phyloP scores from a whole-genome alignment of 1,140 invertebrate species.

The Trachymyrmex cornetzi region DNA sequence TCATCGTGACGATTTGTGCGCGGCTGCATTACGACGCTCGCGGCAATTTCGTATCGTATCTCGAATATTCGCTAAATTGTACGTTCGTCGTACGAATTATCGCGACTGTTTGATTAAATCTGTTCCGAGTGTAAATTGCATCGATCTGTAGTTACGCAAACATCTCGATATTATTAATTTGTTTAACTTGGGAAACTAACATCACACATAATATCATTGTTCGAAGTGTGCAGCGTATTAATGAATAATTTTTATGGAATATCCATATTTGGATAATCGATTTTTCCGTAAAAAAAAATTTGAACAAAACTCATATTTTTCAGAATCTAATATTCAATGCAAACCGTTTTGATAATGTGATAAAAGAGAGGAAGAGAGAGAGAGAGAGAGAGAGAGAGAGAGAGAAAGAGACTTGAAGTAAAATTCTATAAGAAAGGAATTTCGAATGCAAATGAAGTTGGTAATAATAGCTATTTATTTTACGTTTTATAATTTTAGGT shows the following conservation, averaged over 20 bases:
- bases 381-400: background rate
- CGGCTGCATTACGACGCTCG: slow-evolving; percentile 44
- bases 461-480: slow-evolving; percentile 1
- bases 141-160: slow-evolving; percentile 21
- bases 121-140: slow-evolving; percentile 10
- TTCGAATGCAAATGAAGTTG: background rate
- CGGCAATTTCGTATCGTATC: slow-evolving; percentile 49
- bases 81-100: slow-evolving; percentile 46
- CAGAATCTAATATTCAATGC: slow-evolving; percentile 17
- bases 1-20: slow-evolving; percentile 50
- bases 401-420: background rate
- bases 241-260: slow-evolving; percentile 21
- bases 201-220: background rate
- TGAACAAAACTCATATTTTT: background rate
- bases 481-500: slow-evolving; percentile 6
- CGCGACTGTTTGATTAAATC: slow-evolving; percentile 34
- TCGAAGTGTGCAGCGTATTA: slow-evolving; percentile 2
- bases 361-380: background rate
- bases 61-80: slow-evolving; percentile 34
- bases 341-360: background rate
- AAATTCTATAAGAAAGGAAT: slow-evolving; percentile 5
- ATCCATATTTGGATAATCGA: slow-evolving; percentile 1
- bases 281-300: background rate
- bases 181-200: slow-evolving; percentile 3
- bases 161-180: slow-evolving; percentile 33